Conservation (phyloP, 2,888 invertebrate genomes). For the Hypomecis punctinalis region DNA sequence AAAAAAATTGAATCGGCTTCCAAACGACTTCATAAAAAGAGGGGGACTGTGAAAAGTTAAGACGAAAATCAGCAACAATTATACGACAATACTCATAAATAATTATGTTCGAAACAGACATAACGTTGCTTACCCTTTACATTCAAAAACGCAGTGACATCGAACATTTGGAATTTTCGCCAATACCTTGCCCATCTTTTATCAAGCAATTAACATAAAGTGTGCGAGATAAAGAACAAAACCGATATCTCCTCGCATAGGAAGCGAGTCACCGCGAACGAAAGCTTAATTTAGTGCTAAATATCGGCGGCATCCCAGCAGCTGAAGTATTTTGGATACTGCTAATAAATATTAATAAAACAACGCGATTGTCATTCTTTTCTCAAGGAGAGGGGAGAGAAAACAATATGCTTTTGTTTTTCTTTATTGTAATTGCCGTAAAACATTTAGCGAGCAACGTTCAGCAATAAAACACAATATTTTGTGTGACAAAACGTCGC, state of each 20-base stretch:
- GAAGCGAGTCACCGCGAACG: conserved; percentile 46
- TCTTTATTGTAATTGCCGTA: conserved; percentile 83
- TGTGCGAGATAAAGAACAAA: conserved; percentile 27
- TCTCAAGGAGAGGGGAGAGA: conserved; percentile 66
- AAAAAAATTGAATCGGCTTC: too few species aligned
- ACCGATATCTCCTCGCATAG: conserved; percentile 40
- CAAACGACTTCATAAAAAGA: too few species aligned
- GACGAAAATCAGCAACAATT: too few species aligned
- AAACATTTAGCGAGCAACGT: conserved; percentile 79
- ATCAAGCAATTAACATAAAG: conserved; percentile 36
- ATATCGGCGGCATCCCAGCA: conserved; percentile 59
- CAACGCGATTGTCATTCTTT: conserved; percentile 72
- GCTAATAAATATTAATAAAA: conserved; percentile 81
- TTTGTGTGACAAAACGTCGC: conserved; percentile 84
- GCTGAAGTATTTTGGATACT: conserved; percentile 71
- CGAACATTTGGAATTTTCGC: conserved; percentile 29
- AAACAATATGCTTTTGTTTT: conserved; percentile 83
- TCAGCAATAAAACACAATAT: conserved; percentile 80
- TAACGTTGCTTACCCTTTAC: conserved; percentile 8
- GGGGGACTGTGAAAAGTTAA: too few species aligned
- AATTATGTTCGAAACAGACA: background rate
- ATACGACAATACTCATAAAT: too few species aligned
- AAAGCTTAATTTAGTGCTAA: conserved; percentile 63
- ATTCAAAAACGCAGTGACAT: conserved; percentile 24
- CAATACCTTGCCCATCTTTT: conserved; percentile 28